Evolutionary conservation across 2,113 vertebrate genomes (phyloP).

Genomic region (Apteryx mantelli): DNA sequence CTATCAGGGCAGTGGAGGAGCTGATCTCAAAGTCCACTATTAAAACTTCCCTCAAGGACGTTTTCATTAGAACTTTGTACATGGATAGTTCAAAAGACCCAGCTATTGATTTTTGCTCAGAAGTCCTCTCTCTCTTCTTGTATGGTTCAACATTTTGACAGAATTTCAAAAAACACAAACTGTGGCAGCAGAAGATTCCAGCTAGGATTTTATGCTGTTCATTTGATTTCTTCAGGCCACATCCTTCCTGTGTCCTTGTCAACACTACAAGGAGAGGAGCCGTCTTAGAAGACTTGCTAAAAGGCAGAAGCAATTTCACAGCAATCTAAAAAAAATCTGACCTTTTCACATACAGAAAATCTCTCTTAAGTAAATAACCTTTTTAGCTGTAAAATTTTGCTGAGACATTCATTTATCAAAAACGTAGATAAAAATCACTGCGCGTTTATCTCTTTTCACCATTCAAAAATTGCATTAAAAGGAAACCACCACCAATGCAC

Average conservation of each 20-base stretch:
- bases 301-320: slow-evolving; percentile 90
- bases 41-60: slow-evolving; percentile 78
- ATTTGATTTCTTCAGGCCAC: slow-evolving; percentile 75
- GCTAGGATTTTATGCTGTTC: slow-evolving; percentile 71
- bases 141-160: slow-evolving; percentile 77
- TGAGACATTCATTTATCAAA: slow-evolving; percentile 79
- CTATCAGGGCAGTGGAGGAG: slow-evolving; percentile 56
- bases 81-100: slow-evolving; percentile 75
- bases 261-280: slow-evolving; percentile 76
- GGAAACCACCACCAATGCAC: not conserved
- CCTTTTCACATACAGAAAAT: slow-evolving; percentile 84
- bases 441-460: slow-evolving; percentile 66
- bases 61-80: slow-evolving; percentile 80
- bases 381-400: slow-evolving; percentile 84
- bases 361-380: slow-evolving; percentile 90
- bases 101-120: slow-evolving; percentile 80
- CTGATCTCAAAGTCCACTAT: slow-evolving; percentile 76
- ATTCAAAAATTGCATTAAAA: slow-evolving; percentile 71
- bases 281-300: slow-evolving; percentile 83
- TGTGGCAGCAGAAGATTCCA: slow-evolving; percentile 66
- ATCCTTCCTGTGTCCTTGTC: slow-evolving; percentile 81
- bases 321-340: slow-evolving; percentile 82
- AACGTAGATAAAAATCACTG: slow-evolving; percentile 75
- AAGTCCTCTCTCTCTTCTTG: slow-evolving; percentile 72
- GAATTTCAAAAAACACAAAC: slow-evolving; percentile 75